A percentile compares a stretch with the other conserved stretches of the same genome.
Evolutionary conservation across 2,797 vertebrate species (phyloP).

Genomic region (Siniperca obscura): DNA sequence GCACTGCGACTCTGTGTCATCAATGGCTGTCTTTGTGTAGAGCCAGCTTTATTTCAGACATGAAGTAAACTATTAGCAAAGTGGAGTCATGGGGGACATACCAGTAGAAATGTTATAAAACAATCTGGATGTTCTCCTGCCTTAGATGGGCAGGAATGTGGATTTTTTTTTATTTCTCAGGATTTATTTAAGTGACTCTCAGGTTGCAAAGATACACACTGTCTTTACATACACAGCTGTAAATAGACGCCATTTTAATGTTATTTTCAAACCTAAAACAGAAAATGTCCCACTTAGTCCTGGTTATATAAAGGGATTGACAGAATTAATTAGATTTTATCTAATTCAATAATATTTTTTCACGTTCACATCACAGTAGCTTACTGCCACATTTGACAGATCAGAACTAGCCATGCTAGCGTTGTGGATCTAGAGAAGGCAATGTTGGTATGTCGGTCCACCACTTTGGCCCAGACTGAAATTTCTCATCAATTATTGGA

Average conservation of each 20-base stretch:
- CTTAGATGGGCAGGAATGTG: background rate
- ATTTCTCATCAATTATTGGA: background rate
- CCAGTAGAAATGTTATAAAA: conserved; percentile 63
- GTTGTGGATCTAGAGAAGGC: background rate
- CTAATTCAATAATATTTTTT: conserved; percentile 10
- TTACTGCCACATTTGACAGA: background rate
- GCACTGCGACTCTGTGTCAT: conserved; percentile 45
- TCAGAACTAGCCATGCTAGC: background rate
- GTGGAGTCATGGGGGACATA: conserved; percentile 82
- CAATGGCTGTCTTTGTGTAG: conserved; percentile 76
- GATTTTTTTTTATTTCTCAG: conserved; percentile 8
- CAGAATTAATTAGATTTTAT: conserved; percentile 2
- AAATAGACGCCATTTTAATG: background rate
- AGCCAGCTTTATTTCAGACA: conserved; percentile 78
- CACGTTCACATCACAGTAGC: background rate
- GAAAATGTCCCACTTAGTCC: background rate
- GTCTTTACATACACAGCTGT: background rate
- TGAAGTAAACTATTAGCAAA: conserved; percentile 83
- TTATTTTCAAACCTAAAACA: background rate
- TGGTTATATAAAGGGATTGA: background rate
- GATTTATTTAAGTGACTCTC: conserved; percentile 14
- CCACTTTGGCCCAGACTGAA: background rate
- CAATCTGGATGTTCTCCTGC: conserved; percentile 41
- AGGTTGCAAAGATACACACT: background rate
- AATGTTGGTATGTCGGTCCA: background rate